Base-by-base conservation (phyloP, 2,888 invertebrate genomes). In the Andrena minutula region DNA sequence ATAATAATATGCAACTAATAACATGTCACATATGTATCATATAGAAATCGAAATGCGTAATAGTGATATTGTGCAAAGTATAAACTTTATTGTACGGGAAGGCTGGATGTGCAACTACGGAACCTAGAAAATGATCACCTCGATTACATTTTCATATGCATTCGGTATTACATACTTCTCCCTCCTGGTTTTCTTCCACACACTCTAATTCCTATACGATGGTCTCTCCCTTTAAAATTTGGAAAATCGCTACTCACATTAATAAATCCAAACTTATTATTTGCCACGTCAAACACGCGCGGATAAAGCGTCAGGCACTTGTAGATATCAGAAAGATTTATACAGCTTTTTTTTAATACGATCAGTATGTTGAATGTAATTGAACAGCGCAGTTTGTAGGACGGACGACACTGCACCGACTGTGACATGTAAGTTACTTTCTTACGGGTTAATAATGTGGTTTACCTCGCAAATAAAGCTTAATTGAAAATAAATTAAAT, bases 241-340 rank as follows among this genome's bases (percentile, higher is more conserved):
- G 60, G 80, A 75, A 85, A 79, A 35, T 80, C 68, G 65, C 81
- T 75, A 88, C 30, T 53, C 49, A 60, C 64, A 53, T 65, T 66
- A 78, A 73, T 78, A 72, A 71, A 75, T 72, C 83, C 75, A 70
- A 85, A 69, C 64, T 74, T 85, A 84, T 83, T 83, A 75, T 83
- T 83, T 84, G 82, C 73, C 82, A 84, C 85, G 81, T 84, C 79
- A 75, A 85, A 86, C 65, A 82, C 71, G 83, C 86, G 75, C 85
- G 84, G 79, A 89, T 86, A 84, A 89, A 90, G 80, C 91, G 89
- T 85, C 89, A 89, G 89, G 87, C 87, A 89, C 87, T 90, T 88
- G 81, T 76, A 84, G 70, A 83, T 73, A 81, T 73, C 79, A 72
- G 72, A 80, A 78, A 84, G 71, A 47, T 85, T 58, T 74, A 73